Base-by-base conservation (phyloP, 2,113 vertebrate species). In the Tupaia tana region DNA sequence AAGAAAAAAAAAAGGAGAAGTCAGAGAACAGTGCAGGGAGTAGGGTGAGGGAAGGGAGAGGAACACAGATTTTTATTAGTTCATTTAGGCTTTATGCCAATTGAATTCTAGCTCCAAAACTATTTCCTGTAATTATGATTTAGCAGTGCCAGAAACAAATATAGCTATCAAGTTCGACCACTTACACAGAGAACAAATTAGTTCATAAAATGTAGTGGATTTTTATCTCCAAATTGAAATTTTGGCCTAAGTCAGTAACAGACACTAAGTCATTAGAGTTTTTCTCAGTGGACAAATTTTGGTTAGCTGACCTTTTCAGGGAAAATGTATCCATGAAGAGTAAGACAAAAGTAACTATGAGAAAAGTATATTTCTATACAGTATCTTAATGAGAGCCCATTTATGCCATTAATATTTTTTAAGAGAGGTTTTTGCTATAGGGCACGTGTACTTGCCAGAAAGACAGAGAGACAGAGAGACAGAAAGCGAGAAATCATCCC, bases 161-260 rank as follows among this genome's bases (percentile, higher is more conserved):
- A 97, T 82, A 96, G 93, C 94, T 97, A 96, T 93, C 91, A 97
- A 97, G 93, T 97, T 96, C 91, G 96, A 93, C 94, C 81, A 89
- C 86, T 94, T 91, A 89, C 89, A 78, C 15, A 18, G 91, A 97
- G 94, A 97, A 96, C 86, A 97, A 97, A 97, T 98, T 96, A 96
- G 93, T 97, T 96, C 91, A 96, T 97, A 97, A 98, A 98, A 97
- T 24, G n/a, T 85, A 89, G 79, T 91, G 43, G 91, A 96, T 97
- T 96, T 90, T 96, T 96, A 96, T 96, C 94, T 96, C 93, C 84
- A 97, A 97, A 96, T 97, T 96, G 94, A 97, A 98, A 98, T 91
- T 97, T 93, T 95, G 96, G 95, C 94, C 91, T 70, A 93, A 94
- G 59, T 96, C 84, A 90, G 80, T 58, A 95, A 95, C 54, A 96